These are phyloP conservation scores for Cerceris ruficornis DNA, from an alignment of 2,888 invertebrate species.

Conservation along the genomic window DNA sequence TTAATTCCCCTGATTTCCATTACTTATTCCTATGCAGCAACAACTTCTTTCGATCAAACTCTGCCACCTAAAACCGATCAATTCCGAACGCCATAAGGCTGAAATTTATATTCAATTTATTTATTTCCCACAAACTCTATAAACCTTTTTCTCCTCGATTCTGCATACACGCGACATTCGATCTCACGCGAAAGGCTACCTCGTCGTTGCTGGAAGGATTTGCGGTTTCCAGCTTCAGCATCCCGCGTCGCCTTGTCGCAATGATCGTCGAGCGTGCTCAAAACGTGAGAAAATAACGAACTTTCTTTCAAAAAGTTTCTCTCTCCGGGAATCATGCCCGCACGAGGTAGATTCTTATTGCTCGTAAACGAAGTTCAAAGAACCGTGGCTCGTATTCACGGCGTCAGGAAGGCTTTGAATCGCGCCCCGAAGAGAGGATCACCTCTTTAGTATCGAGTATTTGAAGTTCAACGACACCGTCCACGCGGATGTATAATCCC, in stretches of 20 bases:
- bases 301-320: slow-evolving; percentile 11
- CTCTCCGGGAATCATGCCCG: slow-evolving; percentile 33
- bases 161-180: slow-evolving; percentile 23
- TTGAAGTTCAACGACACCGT: slow-evolving; percentile 66
- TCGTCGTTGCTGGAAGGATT: not conserved
- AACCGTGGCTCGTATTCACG: slow-evolving; percentile 57
- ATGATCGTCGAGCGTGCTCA: slow-evolving; percentile 6
- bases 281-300: slow-evolving; percentile 47
- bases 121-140: not conserved
- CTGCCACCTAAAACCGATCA: too few relatives aligned
- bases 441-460: slow-evolving; percentile 57
- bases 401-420: slow-evolving; percentile 44
- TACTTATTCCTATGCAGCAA: too few relatives aligned
- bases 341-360: slow-evolving; percentile 36
- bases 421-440: slow-evolving; percentile 49
- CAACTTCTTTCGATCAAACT: too few relatives aligned
- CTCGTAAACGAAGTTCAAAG: slow-evolving; percentile 68
- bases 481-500: slow-evolving; percentile 65
- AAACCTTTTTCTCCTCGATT: not conserved
- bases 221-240: slow-evolving; percentile 30
- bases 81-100: too few relatives aligned
- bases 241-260: slow-evolving; percentile 7
- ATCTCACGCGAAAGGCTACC: slow-evolving; percentile 39
- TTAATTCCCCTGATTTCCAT: too few relatives aligned
- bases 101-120: too few relatives aligned